Base-by-base conservation (phyloP, 2,797 vertebrate species). In the Oryzias dopingdopingensis region DNA sequence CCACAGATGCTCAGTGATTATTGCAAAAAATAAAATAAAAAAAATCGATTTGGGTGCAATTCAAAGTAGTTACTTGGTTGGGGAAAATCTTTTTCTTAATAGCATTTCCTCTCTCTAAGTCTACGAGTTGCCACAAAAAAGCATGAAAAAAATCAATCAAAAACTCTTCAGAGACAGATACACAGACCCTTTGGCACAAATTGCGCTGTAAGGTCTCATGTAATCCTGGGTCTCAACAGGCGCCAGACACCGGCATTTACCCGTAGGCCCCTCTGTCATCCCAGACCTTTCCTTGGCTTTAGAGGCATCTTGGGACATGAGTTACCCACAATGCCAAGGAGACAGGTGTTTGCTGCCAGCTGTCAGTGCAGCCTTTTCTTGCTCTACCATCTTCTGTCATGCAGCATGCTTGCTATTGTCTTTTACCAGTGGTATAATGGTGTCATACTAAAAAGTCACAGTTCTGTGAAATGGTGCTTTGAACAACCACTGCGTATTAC, bases 271-370 rank as follows among this genome's bases (percentile, higher is more conserved):
- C 71, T 86, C 70, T 85, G 79, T 87, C 81, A 82, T 77, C 77
- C 65, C 64, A 86, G 84, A 89, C 82, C 83, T 87, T 82, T 90
- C 77, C 62, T 77, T 81, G 81, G 79, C 84, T 80, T 65, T 72
- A 72, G 59, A 72, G 63, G 81, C 79, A 85, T 88, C 80, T 81
- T 84, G 89, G 88, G 88, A 90, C 73, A 41, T 59, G 62, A 83
- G 77, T 77, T 72, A 77, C 70, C 76, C 76, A 77, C 79, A 70
- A 74, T 86, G 82, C 82, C 80, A 85, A 86, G 81, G 78, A 87
- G 83, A 84, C 90, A 91, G 89, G 86, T 91, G 90, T 85, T 89
- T 74, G 61, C 60, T 71, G 84, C 89, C 90, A 92, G 88, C 90
- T 91, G 90, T 84, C 83, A 67, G 46, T 55, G 52, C 74, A 72